Base-by-base conservation (phyloP, 2,797 vertebrate genomes). In the Pantherophis vulpinus region DNA sequence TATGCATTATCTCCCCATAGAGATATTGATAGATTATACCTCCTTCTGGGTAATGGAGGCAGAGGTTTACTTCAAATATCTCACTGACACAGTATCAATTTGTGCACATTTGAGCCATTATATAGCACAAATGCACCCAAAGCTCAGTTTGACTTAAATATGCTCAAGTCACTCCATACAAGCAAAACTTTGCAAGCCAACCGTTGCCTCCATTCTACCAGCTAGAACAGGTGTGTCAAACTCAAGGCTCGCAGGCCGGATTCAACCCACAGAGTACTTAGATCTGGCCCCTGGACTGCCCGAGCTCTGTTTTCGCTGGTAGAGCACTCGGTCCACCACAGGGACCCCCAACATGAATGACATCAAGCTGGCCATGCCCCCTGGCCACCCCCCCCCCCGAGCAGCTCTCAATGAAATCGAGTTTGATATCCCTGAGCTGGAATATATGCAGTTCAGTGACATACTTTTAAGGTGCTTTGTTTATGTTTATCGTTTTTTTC, bases 321-420 rank as follows among this genome's bases (percentile, higher is more conserved):
- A 60, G 8, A 60, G 23, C 7, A 7, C 59, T 60, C 4, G 23
- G 59, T 7, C 59, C 59, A 59, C 7, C 25, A 10, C 25, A 3
- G 23, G 59, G 2, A 6, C 23, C 59, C 23, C 23, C 23, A 60
- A 60, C 8, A 60, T 9, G 8, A 25, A 2, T 60, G 59, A 9
- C 0, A 23, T 60, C 23, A 6, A 60, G 59, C 2, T 60, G 59
- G 20, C 59, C 59, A 60, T 2, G 59, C 7, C 59, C 59, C 20
- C 2, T 23, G 23, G 5, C 58, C 56, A 18, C 16, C 0, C 16
- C 0, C 59, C 18, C 6, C 7, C 59, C 23, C 9, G 0, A 60
- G 8, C 7, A 23, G 23, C 59, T 9, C 2, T 60, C 59, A 25
- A 60, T 61, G 60, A 27, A 61, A 61, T 27, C 1, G 25, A 61